Base-by-base conservation (phyloP, 2,113 vertebrate species). In the Tupaia chinensis region DNA sequence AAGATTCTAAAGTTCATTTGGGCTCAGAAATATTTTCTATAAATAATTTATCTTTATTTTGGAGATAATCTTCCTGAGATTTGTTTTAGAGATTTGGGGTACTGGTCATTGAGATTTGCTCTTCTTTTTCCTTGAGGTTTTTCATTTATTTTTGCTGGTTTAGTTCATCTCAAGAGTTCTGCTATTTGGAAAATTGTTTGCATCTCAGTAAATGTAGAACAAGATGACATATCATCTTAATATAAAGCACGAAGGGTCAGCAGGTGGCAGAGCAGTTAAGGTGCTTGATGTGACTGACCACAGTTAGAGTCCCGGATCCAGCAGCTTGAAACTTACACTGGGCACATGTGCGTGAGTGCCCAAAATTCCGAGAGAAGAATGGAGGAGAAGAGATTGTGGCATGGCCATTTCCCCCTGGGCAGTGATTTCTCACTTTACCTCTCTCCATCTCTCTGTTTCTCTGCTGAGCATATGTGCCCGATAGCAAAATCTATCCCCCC, bases 151-250 rank as follows among this genome's bases (percentile, higher is more conserved):
- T 97, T 94, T 94, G 90, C 76, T 94, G 97, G 97, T 97, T 97
- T 97, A 89, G 93, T 95, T 97, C 22, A 97, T 94, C 97, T 96
- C 86, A 23, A 94, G 97, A 96, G 96, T 34, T 77, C 98, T 87
- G 88, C 96, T 98, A 97, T 98, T 96, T 98, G 96, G 93, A 98
- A 95, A 98, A 96, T 97, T 95, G 89, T 93, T 97, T 97, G 94
- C 83, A 95, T 74, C 96, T 95, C 89, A 98, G 91, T 97, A 96
- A 98, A 98, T 96, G 91, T 97, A 97, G 95, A 98, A 97, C 74
- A 96, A 98, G 96, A 97, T 98, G 97, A 98, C 96, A 96, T 97
- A 97, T 97, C 97, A 98, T 98, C 96, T 97, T 98, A 98, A 97
- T 94, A 97, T 96, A 98, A 99, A 98, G 97, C 89, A 44, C 44